Base-by-base conservation (phyloP, 2,888 invertebrate species). In the Stenchaetothrips biformis region DNA sequence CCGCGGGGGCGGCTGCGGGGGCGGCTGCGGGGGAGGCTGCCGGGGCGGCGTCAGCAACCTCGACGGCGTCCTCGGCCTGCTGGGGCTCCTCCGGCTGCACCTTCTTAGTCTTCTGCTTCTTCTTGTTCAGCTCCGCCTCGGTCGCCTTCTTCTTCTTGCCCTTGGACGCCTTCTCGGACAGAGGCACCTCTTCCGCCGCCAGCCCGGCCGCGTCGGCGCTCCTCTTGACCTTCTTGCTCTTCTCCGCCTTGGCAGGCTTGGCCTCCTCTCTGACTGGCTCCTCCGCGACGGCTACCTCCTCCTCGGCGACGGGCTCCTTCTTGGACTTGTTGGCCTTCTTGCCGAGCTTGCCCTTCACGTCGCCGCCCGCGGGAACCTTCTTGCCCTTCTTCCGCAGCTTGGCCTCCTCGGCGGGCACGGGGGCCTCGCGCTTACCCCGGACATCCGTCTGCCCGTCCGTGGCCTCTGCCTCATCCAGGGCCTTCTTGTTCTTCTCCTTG, bases 111-210 rank as follows among this genome's bases (percentile, higher is more conserved):
- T 74, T 74, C 67, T 74, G 21, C 21, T 25, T 74, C 67, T 74
- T 74, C 21, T 21, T 21, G 67, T 11, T 74, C 4, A 74, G 67
- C 67, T 74, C 67, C 4, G 67, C 67, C 25, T 74, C 67, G 21
- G 67, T 74, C 25, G 67, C 67, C 67, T 74, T 74, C 67, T 74
- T 74, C 67, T 74, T 74, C 67, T 74, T 74, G 67, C 67, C 67
- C 25, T 74, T 74, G 67, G 67, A 74, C 67, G 67, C 67, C 67
- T 74, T 74, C 67, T 74, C 67, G 25, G 67, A 74, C 21, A 74
- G 7, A 1, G 67, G 67, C 67, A 9, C 59, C 18, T 16, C 25
- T 25, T 74, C 21, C 21, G 7, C 67, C 21, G 6, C 67, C 9
- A 74, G 67, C 67, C 25, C 67, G 21, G 67, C 67, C 7, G 67